Evolutionary conservation across 2,888 invertebrate genomes (phyloP).

Genomic region (Leuctra nigra): DNA sequence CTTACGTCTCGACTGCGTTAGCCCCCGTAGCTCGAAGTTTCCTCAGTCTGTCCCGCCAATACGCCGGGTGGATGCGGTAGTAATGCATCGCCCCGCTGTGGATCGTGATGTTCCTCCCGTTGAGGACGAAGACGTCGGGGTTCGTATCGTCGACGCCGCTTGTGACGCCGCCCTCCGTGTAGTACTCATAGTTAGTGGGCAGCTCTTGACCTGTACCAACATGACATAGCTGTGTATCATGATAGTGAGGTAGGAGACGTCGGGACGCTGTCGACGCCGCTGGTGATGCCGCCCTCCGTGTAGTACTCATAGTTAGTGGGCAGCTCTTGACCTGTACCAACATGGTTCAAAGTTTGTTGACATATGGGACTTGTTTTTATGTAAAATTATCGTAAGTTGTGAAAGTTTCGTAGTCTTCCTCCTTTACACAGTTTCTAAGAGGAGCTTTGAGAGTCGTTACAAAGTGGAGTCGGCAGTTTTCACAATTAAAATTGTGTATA

Average conservation of each 20-base stretch:
- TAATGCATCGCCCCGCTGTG: slow-evolving; percentile 50
- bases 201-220: slow-evolving; percentile 23
- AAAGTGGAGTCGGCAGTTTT: too few relatives aligned
- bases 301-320: slow-evolving; percentile 44
- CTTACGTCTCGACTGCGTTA: slow-evolving; percentile 46
- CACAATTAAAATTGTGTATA: too few relatives aligned
- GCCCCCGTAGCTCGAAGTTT: slow-evolving; percentile 46
- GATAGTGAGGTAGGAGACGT: slow-evolving; percentile 41
- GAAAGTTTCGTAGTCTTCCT: too few relatives aligned
- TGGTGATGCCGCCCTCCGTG: slow-evolving; percentile 37
- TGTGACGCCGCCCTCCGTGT: slow-evolving; percentile 38
- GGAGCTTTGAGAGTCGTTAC: too few relatives aligned
- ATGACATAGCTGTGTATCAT: slow-evolving; percentile 46
- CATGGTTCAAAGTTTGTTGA: too few relatives aligned
- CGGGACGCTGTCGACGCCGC: slow-evolving; percentile 34
- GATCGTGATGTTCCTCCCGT: slow-evolving; percentile 41
- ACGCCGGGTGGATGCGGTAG: slow-evolving; percentile 43
- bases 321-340: slow-evolving; percentile 21
- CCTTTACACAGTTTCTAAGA: too few relatives aligned
- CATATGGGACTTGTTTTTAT: too few relatives aligned
- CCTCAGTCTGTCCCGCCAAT: slow-evolving; percentile 46
- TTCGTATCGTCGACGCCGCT: slow-evolving; percentile 34
- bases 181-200: slow-evolving; percentile 43
- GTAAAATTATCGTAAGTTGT: too few relatives aligned
- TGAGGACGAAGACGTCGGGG: slow-evolving; percentile 39